These are phyloP conservation scores for Drosophila tanythrix DNA, from an alignment of 2,888 invertebrate species.

Conservation along the genomic window DNA sequence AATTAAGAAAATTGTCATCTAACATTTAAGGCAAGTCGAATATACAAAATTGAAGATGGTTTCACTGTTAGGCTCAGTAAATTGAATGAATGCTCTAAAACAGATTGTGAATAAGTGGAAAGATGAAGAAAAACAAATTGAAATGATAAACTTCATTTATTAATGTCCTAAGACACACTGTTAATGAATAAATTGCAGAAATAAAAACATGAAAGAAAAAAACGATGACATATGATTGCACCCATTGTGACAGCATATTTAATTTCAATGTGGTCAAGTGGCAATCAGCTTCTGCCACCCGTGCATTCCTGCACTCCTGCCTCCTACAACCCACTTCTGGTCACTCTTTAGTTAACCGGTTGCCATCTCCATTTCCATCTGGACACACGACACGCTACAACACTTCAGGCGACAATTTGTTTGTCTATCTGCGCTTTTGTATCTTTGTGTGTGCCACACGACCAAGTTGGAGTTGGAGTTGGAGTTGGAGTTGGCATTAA, in stretches of 20 bases:
- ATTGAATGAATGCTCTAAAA: not conserved
- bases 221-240: not conserved
- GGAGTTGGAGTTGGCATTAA: slow-evolving; percentile 11
- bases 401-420: slow-evolving; percentile 77
- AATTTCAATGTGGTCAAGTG: slow-evolving; percentile 21
- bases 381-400: slow-evolving; percentile 55
- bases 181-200: not conserved
- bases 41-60: not conserved
- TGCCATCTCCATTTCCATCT: slow-evolving; percentile 25
- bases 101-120: not conserved
- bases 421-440: slow-evolving; percentile 71
- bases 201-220: not conserved
- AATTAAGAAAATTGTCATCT: not conserved
- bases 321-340: not conserved
- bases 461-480: not conserved
- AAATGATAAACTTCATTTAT: too few relatives aligned
- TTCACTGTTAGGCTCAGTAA: not conserved
- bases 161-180: not conserved
- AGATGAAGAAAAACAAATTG: too few relatives aligned
- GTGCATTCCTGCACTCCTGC: not conserved
- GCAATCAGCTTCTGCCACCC: not conserved
- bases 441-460: slow-evolving; percentile 50
- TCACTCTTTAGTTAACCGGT: slow-evolving; percentile 14
- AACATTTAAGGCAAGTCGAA: not conserved
- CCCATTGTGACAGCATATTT: not conserved